Evolutionary conservation across 2,888 invertebrate genomes (phyloP).

Genomic region (Epistrophe grossulariae): DNA sequence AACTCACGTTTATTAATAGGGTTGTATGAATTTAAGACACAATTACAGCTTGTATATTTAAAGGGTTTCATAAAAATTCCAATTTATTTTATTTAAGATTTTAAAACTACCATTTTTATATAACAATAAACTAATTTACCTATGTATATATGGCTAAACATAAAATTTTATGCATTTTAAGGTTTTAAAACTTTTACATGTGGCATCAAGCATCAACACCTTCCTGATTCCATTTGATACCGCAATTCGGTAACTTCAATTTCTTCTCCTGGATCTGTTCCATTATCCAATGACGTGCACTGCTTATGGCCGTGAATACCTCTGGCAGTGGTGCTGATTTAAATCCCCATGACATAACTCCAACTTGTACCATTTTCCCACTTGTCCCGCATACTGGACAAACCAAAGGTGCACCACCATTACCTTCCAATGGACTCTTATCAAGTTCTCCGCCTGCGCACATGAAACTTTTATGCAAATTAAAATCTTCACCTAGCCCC

Average conservation of each 20-base stretch:
- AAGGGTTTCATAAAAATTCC: no score
- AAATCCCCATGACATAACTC: conserved; percentile 91
- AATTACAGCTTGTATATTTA: no score
- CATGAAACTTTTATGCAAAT: conserved; percentile 88
- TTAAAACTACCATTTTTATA: not conserved
- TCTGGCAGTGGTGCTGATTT: conserved; percentile 29
- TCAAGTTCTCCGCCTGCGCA: conserved; percentile 91
- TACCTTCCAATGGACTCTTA: conserved; percentile 90
- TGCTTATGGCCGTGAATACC: conserved; percentile 28
- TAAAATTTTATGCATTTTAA: not conserved
- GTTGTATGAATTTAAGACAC: no score
- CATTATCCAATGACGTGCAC: conserved; percentile 40
- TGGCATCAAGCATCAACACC: not conserved
- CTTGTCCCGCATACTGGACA: conserved; percentile 86
- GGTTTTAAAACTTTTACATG: not conserved
- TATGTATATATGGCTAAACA: no score
- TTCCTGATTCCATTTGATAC: conserved; percentile 24
- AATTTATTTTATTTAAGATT: no score
- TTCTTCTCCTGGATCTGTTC: conserved; percentile 1
- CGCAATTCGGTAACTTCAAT: conserved; percentile 33
- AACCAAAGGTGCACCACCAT: conserved; percentile 92
- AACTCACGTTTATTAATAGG: no score
- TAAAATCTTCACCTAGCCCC: conserved; percentile 88
- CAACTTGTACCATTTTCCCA: conserved; percentile 83
- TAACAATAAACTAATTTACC: no score